phyloP scores from a whole-genome alignment of 2,888 invertebrate species.

The Taenaris catops region DNA sequence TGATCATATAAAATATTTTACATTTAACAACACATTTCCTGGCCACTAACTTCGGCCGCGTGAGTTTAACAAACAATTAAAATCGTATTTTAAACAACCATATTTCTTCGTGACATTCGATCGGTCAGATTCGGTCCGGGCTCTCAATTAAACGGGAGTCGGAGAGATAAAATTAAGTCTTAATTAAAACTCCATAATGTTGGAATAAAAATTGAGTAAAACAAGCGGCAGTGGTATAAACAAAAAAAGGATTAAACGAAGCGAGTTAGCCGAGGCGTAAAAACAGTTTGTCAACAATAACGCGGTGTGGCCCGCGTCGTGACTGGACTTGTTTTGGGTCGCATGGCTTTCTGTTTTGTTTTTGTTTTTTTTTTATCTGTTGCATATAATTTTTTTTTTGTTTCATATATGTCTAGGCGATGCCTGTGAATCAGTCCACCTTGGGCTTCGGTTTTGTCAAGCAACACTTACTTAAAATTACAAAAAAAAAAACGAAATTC shows the following conservation, averaged over 20 bases:
- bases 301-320: slow-evolving; percentile 32
- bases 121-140: slow-evolving; percentile 40
- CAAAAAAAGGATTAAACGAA: slow-evolving; percentile 20
- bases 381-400: slow-evolving; percentile 17
- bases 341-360: no score
- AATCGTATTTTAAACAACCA: slow-evolving; percentile 25
- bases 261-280: slow-evolving; percentile 41
- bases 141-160: slow-evolving; percentile 42
- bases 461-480: no score
- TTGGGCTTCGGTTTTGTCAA: no score
- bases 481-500: no score
- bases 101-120: slow-evolving; percentile 35
- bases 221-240: slow-evolving; percentile 23
- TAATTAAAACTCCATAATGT: slow-evolving; percentile 71
- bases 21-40: no score
- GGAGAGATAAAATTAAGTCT: slow-evolving; percentile 73
- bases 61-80: slow-evolving; percentile 24
- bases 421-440: no score
- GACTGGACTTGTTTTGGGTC: slow-evolving; percentile 28
- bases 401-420: background rate
- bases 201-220: slow-evolving; percentile 30
- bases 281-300: slow-evolving; percentile 60
- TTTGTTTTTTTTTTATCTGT: slow-evolving; percentile 20
- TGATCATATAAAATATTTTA: no score
- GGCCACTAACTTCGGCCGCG: no score